Evolutionary conservation across 2,888 invertebrate species (phyloP), one percentile per base, ranked within the genome.

Genomic region (Bunonema sp.): DNA sequence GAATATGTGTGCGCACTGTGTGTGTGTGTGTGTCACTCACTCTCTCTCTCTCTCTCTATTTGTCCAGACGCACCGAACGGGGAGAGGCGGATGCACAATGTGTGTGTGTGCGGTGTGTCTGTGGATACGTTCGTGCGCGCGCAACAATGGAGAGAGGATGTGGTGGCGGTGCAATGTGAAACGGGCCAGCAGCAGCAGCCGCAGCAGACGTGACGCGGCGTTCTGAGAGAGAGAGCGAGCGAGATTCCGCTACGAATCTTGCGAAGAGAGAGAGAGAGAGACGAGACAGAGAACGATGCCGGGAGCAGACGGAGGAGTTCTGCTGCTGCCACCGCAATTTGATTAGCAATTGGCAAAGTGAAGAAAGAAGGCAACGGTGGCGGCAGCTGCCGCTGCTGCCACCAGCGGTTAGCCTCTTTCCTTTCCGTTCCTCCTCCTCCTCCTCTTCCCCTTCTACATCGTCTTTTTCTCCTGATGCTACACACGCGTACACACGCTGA

Each of bases 391-490:
- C n/a, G 8, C 28, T 26, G n/a, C n/a, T 10, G 8, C 8, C 28
- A 10, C n/a, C 28, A 26, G n/a, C n/a, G n/a, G 8, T 26, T 10
- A 10, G 8, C 8, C 28, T 10, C 28, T 12, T 26, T 23, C 8
- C 30, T 31, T 24, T 15, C 15, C 10, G 5, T 23, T 34, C 26
- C 32, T 21, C 15, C 29, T n/a, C 28, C 32, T 41, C 19, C 12
- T 19, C 22, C 21, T 30, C 33, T 24, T 28, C 31, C n/a, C 12
- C 20, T 10, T 23, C 20, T n/a, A 15, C 21, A 8, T 15, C 28
- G 18, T 37, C 37, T 31, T 36, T n/a, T 16, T 16, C 33, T 37
- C 28, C 20, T 22, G 26, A n/a, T n/a, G n/a, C n/a, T n/a, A n/a
- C n/a, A n/a, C n/a, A n/a, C n/a, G n/a, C n/a, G n/a, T n/a, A n/a